phyloP scores from a whole-genome alignment of 2,113 vertebrate species.

The Oceanites oceanicus region DNA sequence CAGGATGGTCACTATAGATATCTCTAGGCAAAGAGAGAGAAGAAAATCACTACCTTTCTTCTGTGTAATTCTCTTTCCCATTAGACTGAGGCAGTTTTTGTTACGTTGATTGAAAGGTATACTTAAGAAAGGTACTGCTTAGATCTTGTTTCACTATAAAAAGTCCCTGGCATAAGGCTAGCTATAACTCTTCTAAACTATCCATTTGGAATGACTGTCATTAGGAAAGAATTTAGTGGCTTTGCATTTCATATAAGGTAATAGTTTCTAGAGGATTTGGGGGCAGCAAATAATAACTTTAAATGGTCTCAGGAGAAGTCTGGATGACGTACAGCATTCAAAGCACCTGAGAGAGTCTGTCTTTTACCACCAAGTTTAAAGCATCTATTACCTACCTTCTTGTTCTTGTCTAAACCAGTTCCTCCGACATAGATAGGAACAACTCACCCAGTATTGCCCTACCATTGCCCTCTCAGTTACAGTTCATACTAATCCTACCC shows the following conservation, averaged over 20 bases:
- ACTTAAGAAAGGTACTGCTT: constrained; percentile 20
- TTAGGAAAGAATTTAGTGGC: constrained; percentile 77
- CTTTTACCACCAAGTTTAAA: constrained; percentile 3
- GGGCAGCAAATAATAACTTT: constrained; percentile 61
- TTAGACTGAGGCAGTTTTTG: background rate
- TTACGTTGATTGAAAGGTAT: background rate
- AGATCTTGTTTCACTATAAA: constrained; percentile 62
- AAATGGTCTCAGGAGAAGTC: constrained; percentile 61
- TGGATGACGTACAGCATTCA: background rate
- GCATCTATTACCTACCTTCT: background rate
- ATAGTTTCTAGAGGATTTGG: constrained; percentile 71
- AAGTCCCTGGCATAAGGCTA: constrained; percentile 36
- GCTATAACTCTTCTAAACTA: constrained; percentile 58
- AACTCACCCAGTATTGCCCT: background rate
- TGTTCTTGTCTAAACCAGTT: background rate
- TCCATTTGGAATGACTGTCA: constrained; percentile 68
- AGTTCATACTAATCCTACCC: background rate
- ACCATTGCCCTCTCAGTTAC: background rate
- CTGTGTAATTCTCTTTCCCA: background rate
- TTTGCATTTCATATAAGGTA: constrained; percentile 69
- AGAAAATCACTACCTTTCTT: background rate
- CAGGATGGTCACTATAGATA: background rate
- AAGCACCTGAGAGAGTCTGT: constrained; percentile 31
- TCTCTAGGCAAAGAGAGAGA: background rate
- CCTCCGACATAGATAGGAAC: background rate